Percentiles rank a stretch among this genome's conserved stretches.
phyloP scores from a whole-genome alignment of 2,888 invertebrate genomes.

The Crepidodera aurea region DNA sequence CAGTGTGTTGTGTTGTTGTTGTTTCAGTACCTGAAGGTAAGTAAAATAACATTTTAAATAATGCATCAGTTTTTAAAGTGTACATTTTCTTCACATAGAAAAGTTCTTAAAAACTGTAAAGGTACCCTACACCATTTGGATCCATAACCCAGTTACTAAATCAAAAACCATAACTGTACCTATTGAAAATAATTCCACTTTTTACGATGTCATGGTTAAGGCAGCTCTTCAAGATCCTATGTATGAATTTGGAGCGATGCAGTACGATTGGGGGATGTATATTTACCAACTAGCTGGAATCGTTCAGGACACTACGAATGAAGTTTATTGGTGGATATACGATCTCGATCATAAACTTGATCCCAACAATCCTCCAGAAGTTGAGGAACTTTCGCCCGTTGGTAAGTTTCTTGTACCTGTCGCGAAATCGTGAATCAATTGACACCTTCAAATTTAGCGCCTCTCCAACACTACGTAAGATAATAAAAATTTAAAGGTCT shows the following conservation, averaged over 20 bases:
- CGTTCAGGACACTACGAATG: not conserved
- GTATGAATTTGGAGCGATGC: conserved; percentile 17
- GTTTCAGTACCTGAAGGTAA: too few relatives aligned
- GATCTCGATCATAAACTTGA: conserved; percentile 14
- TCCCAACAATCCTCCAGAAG: conserved; percentile 8
- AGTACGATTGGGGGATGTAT: conserved; percentile 12
- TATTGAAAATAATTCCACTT: conserved; percentile 3
- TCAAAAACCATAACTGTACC: conserved; percentile 12
- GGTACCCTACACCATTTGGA: not conserved
- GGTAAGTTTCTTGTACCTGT: too few relatives aligned
- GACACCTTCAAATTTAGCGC: too few relatives aligned
- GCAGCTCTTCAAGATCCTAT: conserved; percentile 11
- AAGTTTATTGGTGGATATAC: conserved; percentile 25
- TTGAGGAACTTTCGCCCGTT: conserved; percentile 11
- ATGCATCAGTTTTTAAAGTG: too few relatives aligned
- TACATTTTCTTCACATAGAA: too few relatives aligned
- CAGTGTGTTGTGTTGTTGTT: too few relatives aligned
- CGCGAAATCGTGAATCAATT: too few relatives aligned
- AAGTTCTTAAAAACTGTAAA: not conserved
- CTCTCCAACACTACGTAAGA: too few relatives aligned
- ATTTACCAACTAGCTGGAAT: conserved; percentile 17
- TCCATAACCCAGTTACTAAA: not conserved
- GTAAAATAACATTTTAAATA: too few relatives aligned
- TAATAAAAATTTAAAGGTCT: too few relatives aligned
- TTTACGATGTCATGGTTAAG: conserved; percentile 21